Conservation (phyloP, 2,113 vertebrate genomes). For the Tetrax tetrax region DNA sequence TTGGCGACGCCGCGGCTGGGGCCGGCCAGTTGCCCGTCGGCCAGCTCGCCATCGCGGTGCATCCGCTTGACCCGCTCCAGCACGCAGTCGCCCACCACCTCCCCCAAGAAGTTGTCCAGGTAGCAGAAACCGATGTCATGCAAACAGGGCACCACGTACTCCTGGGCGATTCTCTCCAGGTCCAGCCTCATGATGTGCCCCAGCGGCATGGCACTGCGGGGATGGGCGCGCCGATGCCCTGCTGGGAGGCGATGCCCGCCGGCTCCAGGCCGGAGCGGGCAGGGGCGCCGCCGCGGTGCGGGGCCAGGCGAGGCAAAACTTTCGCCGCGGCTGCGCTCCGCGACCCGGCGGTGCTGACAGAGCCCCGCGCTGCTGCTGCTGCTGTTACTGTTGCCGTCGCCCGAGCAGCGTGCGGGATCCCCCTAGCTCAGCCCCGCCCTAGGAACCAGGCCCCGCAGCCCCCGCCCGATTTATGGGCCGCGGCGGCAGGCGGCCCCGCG, state of each 20-base stretch:
- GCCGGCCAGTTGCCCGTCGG: conserved; percentile 84
- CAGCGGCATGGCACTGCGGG: conserved; percentile 20
- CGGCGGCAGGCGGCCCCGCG: conserved; percentile 4
- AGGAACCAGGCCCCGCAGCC: background rate
- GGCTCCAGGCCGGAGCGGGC: background rate
- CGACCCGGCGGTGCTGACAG: too few relatives aligned
- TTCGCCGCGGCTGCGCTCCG: background rate
- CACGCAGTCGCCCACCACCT: conserved; percentile 82
- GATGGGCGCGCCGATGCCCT: background rate
- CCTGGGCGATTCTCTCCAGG: conserved; percentile 85
- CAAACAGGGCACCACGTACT: conserved; percentile 86
- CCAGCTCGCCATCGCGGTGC: conserved; percentile 80
- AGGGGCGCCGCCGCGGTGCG: background rate
- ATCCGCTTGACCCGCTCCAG: conserved; percentile 87
- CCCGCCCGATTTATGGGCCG: background rate
- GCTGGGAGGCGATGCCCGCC: background rate
- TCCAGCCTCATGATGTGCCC: conserved; percentile 68
- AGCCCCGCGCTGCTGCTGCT: too few relatives aligned
- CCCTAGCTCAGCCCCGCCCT: background rate
- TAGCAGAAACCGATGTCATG: conserved; percentile 86
- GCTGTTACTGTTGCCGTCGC: background rate
- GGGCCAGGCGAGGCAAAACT: background rate
- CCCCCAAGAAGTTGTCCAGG: conserved; percentile 87
- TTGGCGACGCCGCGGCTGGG: conserved; percentile 82
- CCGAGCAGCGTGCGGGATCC: background rate